Evolutionary conservation across 2,113 vertebrate species (phyloP).

Genomic region (Verasper variegatus): DNA sequence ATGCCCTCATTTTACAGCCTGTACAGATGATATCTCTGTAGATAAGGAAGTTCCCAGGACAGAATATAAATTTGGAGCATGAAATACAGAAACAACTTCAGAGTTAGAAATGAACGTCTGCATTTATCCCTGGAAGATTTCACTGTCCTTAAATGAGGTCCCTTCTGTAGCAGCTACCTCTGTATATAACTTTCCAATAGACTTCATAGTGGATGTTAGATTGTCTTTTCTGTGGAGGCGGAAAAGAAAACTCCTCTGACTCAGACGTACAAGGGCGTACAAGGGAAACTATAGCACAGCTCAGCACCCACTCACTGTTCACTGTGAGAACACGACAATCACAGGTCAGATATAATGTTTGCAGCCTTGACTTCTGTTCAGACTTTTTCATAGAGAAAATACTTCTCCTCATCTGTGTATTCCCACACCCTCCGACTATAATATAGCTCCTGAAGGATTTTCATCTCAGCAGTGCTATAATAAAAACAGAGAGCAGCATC

Average conservation of each 20-base stretch:
- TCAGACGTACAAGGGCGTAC: conserved; percentile 27
- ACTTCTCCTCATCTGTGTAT: conserved; percentile 18
- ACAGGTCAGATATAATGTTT: conserved; percentile 56
- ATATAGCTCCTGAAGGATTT: conserved; percentile 31
- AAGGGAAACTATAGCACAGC: conserved; percentile 21
- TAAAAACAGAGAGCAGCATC: conserved; percentile 16
- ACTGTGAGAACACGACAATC: conserved; percentile 57
- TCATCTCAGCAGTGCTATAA: conserved; percentile 29
- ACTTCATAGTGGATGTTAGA: conserved; percentile 27
- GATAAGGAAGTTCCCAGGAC: neutral
- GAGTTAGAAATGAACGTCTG: neutral
- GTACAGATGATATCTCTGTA: neutral
- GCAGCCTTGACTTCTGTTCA: conserved; percentile 46
- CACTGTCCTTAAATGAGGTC: neutral
- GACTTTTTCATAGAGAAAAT: conserved; percentile 31
- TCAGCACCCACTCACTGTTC: conserved; percentile 47
- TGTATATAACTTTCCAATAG: conserved; percentile 13
- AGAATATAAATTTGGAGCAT: neutral
- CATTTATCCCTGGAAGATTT: conserved; percentile 18
- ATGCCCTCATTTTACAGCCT: neutral
- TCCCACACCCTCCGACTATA: conserved; percentile 20
- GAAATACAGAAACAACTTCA: neutral
- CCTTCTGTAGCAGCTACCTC: conserved; percentile 19
- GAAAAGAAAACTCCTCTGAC: conserved; percentile 55
- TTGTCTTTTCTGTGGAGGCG: conserved; percentile 49